Percentiles rank a stretch among this genome's conserved stretches.
These are phyloP conservation scores for Megalops cyprinoides DNA, from an alignment of 2,797 vertebrate species.

Conservation along the genomic window DNA sequence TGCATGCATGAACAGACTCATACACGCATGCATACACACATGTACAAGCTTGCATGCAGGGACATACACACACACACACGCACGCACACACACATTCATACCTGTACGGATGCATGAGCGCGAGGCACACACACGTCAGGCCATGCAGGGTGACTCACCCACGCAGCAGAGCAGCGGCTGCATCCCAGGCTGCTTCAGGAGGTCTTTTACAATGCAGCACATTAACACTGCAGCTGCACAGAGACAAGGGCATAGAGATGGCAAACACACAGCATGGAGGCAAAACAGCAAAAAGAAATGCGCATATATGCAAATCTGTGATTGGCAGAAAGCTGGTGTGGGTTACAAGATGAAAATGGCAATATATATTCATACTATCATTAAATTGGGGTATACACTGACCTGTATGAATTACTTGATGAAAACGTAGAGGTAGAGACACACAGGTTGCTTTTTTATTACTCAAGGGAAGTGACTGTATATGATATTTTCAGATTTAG, in stretches of 20 bases:
- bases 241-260: conserved; percentile 54
- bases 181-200: conserved; percentile 17
- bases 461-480: no score
- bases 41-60: background rate
- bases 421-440: no score
- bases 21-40: background rate
- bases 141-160: background rate
- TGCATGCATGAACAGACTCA: background rate
- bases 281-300: conserved; percentile 59
- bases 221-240: conserved; percentile 36
- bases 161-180: no score
- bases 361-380: background rate
- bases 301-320: background rate
- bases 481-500: no score
- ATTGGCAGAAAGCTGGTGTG: background rate
- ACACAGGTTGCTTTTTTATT: no score
- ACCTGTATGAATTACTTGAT: background rate
- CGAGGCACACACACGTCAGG: background rate
- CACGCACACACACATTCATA: background rate
- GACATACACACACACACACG: background rate
- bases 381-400: background rate
- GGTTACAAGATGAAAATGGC: background rate
- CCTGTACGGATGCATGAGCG: no score
- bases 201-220: conserved; percentile 46
- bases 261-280: conserved; percentile 56